Evolutionary conservation across 2,888 invertebrate genomes (phyloP).

Genomic region (Listrodromus nycthemerus): DNA sequence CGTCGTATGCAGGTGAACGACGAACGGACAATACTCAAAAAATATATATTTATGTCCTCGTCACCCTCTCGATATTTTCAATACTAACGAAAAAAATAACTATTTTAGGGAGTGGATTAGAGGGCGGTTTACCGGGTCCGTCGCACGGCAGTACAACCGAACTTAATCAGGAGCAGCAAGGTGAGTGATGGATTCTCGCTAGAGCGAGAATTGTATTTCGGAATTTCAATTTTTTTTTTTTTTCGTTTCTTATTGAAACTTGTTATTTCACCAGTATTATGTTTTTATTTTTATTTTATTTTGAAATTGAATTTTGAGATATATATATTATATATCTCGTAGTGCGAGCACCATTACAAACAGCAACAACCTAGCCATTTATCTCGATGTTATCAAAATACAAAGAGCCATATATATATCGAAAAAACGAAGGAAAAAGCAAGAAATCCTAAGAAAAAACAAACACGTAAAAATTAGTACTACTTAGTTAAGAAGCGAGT

Average conservation of each 20-base stretch:
- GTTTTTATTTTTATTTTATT: constrained; percentile 17
- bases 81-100: constrained; percentile 1
- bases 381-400: constrained; percentile 76
- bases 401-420: constrained; percentile 76
- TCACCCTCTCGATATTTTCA: not conserved
- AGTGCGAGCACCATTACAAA: constrained; percentile 85
- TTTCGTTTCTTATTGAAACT: constrained; percentile 13
- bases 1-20: constrained; percentile 81
- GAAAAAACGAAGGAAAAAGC: constrained; percentile 58
- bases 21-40: not conserved
- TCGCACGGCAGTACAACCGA: constrained; percentile 81
- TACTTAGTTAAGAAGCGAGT: constrained; percentile 59
- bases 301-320: not conserved
- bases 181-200: constrained; percentile 78
- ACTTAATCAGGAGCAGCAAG: constrained; percentile 83
- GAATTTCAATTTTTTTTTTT: not conserved
- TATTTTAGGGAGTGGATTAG: constrained; percentile 78
- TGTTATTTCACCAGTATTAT: constrained; percentile 41
- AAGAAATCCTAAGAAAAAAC: constrained; percentile 69
- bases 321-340: constrained; percentile 72
- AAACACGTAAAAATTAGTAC: constrained; percentile 49
- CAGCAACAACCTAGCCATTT: constrained; percentile 85
- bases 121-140: constrained; percentile 83
- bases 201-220: constrained; percentile 36
- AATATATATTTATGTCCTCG: not conserved